A percentile compares a stretch with the other conserved stretches of the same genome.
Conservation (phyloP, 2,797 vertebrate species). For the Urocyon cinereoargenteus region DNA sequence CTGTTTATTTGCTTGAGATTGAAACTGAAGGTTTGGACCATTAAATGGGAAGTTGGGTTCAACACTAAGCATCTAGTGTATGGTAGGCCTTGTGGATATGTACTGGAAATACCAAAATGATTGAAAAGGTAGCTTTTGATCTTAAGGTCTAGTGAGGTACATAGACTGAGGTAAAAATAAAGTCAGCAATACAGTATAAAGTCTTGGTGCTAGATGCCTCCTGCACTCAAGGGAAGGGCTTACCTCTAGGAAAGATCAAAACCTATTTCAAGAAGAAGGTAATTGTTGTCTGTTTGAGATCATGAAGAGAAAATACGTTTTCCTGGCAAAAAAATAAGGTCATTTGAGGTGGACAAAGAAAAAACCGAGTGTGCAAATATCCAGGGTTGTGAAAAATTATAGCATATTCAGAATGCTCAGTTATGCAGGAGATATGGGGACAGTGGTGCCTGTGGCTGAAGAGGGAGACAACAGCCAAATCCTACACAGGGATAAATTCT, state of each 20-base stretch:
- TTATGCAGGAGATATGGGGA: background rate
- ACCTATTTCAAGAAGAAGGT: background rate
- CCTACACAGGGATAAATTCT: background rate
- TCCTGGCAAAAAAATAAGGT: background rate
- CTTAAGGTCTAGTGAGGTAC: background rate
- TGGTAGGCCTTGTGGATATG: background rate
- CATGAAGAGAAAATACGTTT: background rate
- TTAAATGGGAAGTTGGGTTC: background rate
- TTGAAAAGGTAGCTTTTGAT: background rate
- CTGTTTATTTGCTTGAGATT: constrained; percentile 17
- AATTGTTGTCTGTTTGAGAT: background rate
- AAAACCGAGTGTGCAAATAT: background rate
- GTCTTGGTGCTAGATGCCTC: background rate
- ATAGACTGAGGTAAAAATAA: background rate
- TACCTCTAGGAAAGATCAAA: background rate
- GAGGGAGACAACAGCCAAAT: background rate
- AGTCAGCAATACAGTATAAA: background rate
- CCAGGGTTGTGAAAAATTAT: background rate
- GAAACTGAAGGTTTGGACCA: constrained; percentile 23
- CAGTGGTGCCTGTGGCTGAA: rapidly evolving
- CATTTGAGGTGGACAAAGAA: background rate
- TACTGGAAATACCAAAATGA: background rate
- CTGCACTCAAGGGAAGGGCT: background rate
- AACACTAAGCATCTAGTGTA: background rate
- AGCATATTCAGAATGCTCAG: background rate